phyloP scores from a whole-genome alignment of 2,888 invertebrate genomes.

The Caprella mutica region DNA sequence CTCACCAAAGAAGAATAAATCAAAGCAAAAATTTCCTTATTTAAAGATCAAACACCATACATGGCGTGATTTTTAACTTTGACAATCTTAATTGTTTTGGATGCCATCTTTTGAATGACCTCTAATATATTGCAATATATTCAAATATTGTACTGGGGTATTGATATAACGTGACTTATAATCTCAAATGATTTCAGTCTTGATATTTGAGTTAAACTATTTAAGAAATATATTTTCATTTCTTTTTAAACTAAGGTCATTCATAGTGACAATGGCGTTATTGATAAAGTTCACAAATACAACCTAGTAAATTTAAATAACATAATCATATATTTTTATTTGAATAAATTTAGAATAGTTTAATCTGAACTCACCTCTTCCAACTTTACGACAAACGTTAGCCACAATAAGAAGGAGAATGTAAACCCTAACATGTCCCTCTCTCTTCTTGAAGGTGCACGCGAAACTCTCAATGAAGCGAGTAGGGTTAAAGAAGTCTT shows the following conservation, averaged over 20 bases:
- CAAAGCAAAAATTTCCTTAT: background rate
- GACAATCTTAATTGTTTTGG: background rate
- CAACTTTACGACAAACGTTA: slow-evolving; percentile 23
- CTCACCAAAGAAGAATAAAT: no score
- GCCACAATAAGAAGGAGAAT: slow-evolving; percentile 26
- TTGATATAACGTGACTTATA: background rate
- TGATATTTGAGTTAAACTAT: no score
- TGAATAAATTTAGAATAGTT: background rate
- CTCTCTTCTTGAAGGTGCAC: slow-evolving; percentile 25
- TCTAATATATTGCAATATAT: background rate
- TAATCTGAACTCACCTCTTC: slow-evolving; percentile 24
- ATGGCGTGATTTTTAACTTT: background rate
- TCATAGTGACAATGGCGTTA: background rate
- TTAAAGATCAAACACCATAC: background rate
- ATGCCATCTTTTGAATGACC: background rate
- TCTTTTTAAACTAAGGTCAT: background rate
- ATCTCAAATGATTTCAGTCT: background rate
- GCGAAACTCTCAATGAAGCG: slow-evolving; percentile 25
- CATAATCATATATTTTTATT: background rate
- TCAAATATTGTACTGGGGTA: background rate
- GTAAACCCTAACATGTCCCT: slow-evolving; percentile 23
- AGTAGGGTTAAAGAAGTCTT: slow-evolving; percentile 27
- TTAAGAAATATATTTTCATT: no score
- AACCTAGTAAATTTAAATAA: background rate
- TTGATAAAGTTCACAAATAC: background rate